Percentiles rank a stretch among this genome's conserved stretches.
Conservation (phyloP, 2,797 vertebrate species). For the Arremon aurantiirostris region DNA sequence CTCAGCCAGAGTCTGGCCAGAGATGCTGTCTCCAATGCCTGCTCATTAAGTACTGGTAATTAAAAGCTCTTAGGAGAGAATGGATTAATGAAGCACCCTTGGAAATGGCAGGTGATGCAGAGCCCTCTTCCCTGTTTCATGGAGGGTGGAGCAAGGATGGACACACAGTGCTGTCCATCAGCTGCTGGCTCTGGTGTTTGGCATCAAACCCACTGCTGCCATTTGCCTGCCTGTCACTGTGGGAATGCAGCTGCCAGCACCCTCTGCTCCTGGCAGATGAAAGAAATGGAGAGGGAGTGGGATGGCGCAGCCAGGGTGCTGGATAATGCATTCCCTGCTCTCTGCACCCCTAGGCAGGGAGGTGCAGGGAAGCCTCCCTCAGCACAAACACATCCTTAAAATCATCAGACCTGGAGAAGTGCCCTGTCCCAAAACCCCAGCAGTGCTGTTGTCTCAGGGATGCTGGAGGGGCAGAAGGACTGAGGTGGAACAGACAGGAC, state of each 20-base stretch:
- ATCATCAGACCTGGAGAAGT: not conserved
- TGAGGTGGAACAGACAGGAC: not conserved
- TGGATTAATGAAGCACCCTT: not conserved
- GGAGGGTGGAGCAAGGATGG: not conserved
- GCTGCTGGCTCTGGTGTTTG: accelerated
- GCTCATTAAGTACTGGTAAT: not conserved
- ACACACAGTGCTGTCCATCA: not conserved
- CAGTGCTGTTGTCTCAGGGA: accelerated
- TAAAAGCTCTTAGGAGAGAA: not conserved
- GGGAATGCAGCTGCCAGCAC: not conserved
- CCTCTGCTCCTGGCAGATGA: not conserved
- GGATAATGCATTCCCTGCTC: not conserved
- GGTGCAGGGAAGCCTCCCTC: not conserved
- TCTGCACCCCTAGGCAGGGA: not conserved
- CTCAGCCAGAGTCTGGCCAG: accelerated
- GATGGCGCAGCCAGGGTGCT: not conserved
- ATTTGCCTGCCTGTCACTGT: not conserved
- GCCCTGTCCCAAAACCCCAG: not conserved
- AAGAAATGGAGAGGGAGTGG: not conserved
- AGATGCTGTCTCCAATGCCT: not conserved
- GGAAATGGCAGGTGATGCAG: not conserved
- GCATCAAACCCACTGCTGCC: not conserved
- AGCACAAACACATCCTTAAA: not conserved
- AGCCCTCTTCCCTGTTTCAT: accelerated
- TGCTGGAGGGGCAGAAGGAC: not conserved